A percentile compares a stretch with the other conserved stretches of the same genome.
phyloP scores from a whole-genome alignment of 2,888 invertebrate genomes.

The Exocentrus adspersus region DNA sequence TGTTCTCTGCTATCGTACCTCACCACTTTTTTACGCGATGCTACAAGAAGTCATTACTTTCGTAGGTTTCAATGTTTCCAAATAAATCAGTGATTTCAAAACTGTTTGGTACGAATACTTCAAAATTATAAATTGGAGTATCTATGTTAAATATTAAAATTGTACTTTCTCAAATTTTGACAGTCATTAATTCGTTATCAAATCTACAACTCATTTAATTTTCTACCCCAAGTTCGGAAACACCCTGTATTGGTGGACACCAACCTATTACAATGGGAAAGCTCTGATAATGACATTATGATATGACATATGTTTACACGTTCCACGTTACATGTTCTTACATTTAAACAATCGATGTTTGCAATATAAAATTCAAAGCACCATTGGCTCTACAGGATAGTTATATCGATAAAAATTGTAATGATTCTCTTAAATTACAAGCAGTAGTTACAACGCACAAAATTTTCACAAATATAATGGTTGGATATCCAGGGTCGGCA shows the following conservation, averaged over 20 bases:
- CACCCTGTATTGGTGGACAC: background rate
- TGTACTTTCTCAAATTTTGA: no score
- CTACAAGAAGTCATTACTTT: no score
- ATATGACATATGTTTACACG: background rate
- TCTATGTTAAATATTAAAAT: no score
- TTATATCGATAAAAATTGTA: slow-evolving; percentile 4
- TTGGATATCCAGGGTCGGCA: slow-evolving; percentile 11
- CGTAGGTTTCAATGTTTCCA: no score
- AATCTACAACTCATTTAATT: no score
- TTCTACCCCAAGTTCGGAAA: no score
- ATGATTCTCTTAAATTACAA: slow-evolving; percentile 1
- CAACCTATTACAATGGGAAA: background rate
- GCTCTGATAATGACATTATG: background rate
- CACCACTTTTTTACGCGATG: no score
- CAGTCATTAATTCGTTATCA: no score
- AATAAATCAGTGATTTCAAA: no score
- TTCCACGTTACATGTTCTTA: background rate
- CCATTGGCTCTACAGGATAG: slow-evolving; percentile 9
- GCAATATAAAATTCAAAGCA: slow-evolving; percentile 5
- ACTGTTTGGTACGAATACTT: no score
- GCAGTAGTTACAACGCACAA: background rate
- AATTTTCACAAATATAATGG: slow-evolving; percentile 8
- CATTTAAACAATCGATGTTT: background rate
- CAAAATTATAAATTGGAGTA: no score
- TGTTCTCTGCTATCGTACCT: background rate